A percentile compares a stretch with the other conserved stretches of the same genome.
phyloP scores from a whole-genome alignment of 2,888 invertebrate species.

The Idaea straminata region DNA sequence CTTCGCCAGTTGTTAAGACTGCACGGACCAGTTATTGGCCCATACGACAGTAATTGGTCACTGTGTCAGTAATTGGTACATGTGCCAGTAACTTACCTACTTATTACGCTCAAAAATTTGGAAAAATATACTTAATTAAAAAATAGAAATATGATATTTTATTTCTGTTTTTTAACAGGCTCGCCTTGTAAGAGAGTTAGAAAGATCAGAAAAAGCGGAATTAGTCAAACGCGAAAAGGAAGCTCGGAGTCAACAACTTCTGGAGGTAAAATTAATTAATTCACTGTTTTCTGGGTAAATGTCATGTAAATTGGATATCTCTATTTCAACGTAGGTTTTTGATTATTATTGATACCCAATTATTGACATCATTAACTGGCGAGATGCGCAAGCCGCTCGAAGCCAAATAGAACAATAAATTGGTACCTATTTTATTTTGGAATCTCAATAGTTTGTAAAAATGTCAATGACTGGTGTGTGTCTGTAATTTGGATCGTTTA shows the following conservation, averaged over 20 bases:
- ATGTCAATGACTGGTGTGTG: not conserved
- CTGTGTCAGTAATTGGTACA: too few species aligned
- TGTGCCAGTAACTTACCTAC: too few species aligned
- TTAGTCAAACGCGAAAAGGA: conserved; percentile 90
- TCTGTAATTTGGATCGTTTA: conserved; percentile 3
- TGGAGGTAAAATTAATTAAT: conserved; percentile 84
- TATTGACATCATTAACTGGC: not conserved
- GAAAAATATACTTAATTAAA: too few species aligned
- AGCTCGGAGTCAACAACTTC: conserved; percentile 89
- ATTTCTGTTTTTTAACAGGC: conserved; percentile 47
- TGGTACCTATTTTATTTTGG: not conserved
- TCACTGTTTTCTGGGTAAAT: not conserved
- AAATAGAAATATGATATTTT: not conserved
- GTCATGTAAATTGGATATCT: not conserved
- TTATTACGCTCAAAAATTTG: too few species aligned
- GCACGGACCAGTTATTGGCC: too few species aligned
- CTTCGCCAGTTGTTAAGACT: too few species aligned
- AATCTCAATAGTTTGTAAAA: not conserved
- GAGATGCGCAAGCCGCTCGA: too few species aligned
- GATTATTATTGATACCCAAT: not conserved
- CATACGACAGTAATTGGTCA: too few species aligned
- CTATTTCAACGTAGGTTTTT: not conserved
- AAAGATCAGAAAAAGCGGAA: conserved; percentile 91
- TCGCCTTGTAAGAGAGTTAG: conserved; percentile 84
- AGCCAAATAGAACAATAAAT: not conserved